phyloP scores from a whole-genome alignment of 2,113 vertebrate genomes.

The Athene cunicularia region DNA sequence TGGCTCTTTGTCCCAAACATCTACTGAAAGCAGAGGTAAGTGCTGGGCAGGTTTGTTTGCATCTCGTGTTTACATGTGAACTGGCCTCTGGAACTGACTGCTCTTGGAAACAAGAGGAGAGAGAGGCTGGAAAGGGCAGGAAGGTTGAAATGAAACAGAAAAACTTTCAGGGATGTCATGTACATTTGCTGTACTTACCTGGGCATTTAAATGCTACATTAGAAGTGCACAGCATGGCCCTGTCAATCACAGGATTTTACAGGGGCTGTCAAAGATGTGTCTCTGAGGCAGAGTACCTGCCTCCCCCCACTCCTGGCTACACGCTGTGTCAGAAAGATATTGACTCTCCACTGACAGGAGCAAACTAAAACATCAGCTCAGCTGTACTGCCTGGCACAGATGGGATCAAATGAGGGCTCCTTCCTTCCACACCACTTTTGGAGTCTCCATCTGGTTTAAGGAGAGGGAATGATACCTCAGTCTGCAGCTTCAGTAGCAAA shows the following conservation, averaged over 20 bases:
- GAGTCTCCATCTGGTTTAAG: background rate
- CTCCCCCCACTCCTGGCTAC: background rate
- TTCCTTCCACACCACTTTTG: background rate
- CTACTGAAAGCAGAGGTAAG: background rate
- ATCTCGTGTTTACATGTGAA: background rate
- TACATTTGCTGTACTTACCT: background rate
- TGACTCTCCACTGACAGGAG: background rate
- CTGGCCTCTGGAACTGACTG: background rate
- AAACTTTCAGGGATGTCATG: background rate
- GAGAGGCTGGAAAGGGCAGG: background rate
- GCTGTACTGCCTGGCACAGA: background rate
- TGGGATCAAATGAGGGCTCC: background rate
- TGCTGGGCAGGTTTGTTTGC: background rate
- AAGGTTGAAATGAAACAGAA: background rate
- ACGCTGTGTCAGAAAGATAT: background rate
- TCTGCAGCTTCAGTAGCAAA: background rate
- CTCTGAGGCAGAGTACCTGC: background rate
- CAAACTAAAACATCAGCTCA: background rate
- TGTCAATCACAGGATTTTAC: slow-evolving; percentile 10
- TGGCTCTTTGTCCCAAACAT: background rate
- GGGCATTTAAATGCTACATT: background rate
- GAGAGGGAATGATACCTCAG: background rate
- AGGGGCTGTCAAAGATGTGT: background rate
- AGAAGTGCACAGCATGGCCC: background rate
- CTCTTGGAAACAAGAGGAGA: background rate